Percentiles rank a stretch among this genome's conserved stretches.
phyloP scores from a whole-genome alignment of 2,888 invertebrate genomes.

The Lamellibrachia columna region DNA sequence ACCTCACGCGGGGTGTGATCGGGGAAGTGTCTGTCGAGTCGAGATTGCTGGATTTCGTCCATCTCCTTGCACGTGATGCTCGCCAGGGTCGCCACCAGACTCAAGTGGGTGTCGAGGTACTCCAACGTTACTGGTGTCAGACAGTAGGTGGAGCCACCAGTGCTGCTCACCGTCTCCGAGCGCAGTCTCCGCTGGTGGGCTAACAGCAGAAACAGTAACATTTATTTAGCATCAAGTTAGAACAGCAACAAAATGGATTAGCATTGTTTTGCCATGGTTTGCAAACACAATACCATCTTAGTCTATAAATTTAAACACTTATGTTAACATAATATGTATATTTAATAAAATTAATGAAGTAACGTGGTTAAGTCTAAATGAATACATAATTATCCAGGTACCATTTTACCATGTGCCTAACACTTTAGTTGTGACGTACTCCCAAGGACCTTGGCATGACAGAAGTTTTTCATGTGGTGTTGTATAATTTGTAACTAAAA shows the following conservation, averaged over 20 bases:
- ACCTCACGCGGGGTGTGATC: background rate
- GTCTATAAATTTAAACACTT: background rate
- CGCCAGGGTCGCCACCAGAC: conserved; percentile 58
- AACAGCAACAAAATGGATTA: background rate
- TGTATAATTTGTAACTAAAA: no score
- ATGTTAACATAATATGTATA: no score
- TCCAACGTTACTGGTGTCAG: conserved; percentile 52
- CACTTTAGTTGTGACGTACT: no score
- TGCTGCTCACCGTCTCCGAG: conserved; percentile 25
- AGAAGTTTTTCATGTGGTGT: no score
- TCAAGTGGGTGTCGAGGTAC: conserved; percentile 55
- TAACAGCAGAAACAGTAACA: background rate
- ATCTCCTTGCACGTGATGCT: conserved; percentile 49
- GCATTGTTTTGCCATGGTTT: background rate
- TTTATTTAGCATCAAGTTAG: background rate
- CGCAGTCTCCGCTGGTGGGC: background rate
- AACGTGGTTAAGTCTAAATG: no score
- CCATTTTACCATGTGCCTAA: no score
- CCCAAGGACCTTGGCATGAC: no score
- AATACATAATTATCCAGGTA: no score
- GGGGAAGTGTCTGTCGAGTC: conserved; percentile 21
- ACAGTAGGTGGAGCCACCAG: conserved; percentile 21
- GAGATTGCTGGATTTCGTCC: background rate
- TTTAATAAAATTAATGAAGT: no score
- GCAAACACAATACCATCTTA: background rate